These are phyloP conservation scores for Drosophila bipectinata DNA, from an alignment of 1,140 invertebrate genomes.

Conservation along the genomic window DNA sequence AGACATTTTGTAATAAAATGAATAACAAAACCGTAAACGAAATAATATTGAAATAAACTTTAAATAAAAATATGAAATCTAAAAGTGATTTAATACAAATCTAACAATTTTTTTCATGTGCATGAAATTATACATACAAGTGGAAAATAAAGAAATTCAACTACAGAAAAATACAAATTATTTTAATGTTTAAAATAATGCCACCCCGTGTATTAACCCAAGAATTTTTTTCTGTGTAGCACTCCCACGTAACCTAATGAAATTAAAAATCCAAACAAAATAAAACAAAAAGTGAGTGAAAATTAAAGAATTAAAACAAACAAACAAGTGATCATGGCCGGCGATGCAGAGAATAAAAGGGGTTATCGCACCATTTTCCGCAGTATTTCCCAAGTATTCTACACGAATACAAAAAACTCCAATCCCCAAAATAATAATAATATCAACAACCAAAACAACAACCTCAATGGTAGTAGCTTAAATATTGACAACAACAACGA, in stretches of 20 bases:
- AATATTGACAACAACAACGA: constrained; percentile 26
- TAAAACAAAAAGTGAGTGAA: constrained; percentile 3
- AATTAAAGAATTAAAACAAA: constrained; percentile 3
- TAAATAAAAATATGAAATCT: background rate
- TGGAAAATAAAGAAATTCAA: no score
- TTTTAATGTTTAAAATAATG: no score
- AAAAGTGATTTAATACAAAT: background rate
- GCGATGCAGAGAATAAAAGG: constrained; percentile 60
- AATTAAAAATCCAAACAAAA: background rate
- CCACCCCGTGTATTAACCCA: no score
- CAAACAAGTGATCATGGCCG: constrained; percentile 51
- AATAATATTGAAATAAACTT: background rate
- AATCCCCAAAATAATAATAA: constrained; percentile 1
- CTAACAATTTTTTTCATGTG: background rate
- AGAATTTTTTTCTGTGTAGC: constrained; percentile 18
- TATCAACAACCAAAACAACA: constrained; percentile 11
- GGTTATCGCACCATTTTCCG: constrained; percentile 74
- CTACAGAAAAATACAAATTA: no score
- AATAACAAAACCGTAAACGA: no score
- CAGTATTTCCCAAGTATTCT: constrained; percentile 75
- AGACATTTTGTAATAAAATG: background rate
- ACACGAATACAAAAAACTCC: constrained; percentile 51
- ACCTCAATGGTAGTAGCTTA: constrained; percentile 15
- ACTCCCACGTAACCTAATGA: constrained; percentile 5
- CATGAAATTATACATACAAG: background rate